phyloP scores from a whole-genome alignment of 2,888 invertebrate species.

The Allygus modestus region DNA sequence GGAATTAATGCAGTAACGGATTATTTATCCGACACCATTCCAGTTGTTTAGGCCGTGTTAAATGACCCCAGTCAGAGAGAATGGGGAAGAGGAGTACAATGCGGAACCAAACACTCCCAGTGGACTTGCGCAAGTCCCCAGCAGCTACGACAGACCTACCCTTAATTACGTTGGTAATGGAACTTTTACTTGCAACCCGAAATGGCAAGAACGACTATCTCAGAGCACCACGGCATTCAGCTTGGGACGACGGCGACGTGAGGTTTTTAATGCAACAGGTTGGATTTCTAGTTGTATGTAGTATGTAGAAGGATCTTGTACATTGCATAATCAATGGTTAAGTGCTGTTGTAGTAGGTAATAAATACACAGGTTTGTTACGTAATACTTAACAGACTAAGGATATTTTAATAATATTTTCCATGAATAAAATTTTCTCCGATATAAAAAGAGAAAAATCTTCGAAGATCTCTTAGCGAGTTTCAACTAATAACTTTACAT shows the following conservation, averaged over 20 bases:
- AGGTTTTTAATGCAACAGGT: constrained; percentile 15
- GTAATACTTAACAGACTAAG: no score
- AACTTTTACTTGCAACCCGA: neutral
- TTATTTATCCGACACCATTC: constrained; percentile 30
- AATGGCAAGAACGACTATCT: neutral
- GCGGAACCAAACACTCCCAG: constrained; percentile 1
- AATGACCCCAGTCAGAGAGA: neutral
- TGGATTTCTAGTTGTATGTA: neutral
- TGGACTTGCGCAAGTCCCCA: neutral
- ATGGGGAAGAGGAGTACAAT: constrained; percentile 17
- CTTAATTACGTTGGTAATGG: neutral
- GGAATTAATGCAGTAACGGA: no score
- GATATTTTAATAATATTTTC: no score
- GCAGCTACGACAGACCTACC: constrained; percentile 2
- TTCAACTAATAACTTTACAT: no score
- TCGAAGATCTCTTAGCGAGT: no score
- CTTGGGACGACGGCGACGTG: neutral
- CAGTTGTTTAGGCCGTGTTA: neutral
- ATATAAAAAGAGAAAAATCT: no score
- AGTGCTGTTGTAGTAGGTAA: no score
- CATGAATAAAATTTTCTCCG: no score
- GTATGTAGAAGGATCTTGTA: neutral
- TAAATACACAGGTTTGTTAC: no score
- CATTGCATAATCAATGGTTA: neutral
- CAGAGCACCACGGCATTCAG: neutral